Evolutionary conservation across 1,140 invertebrate species (phyloP).

Genomic region (Conus ventricosus): DNA sequence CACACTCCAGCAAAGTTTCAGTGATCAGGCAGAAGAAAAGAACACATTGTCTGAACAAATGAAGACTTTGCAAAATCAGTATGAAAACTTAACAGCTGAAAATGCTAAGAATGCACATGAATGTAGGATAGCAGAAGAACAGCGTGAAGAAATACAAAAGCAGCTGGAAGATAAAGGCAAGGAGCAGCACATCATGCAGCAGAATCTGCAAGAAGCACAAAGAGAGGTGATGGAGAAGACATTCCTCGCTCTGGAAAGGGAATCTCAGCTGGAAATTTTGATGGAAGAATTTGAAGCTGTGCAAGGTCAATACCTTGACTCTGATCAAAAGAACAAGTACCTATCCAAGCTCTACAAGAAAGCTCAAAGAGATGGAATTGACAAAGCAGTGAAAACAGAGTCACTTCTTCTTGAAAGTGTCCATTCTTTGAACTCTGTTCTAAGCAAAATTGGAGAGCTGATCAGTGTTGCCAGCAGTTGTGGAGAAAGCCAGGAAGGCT

Average conservation of each 20-base stretch:
- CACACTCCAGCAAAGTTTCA: neutral
- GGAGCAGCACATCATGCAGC: neutral
- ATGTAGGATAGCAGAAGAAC: neutral
- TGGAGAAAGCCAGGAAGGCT: neutral
- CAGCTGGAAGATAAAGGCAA: neutral
- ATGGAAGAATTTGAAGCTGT: conserved; percentile 29
- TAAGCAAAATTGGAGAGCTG: neutral
- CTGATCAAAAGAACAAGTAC: conserved; percentile 11
- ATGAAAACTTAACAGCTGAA: neutral
- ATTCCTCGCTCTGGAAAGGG: conserved; percentile 13
- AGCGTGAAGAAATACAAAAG: neutral
- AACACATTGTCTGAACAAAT: neutral
- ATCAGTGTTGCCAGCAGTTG: neutral
- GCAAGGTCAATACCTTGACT: conserved; percentile 5
- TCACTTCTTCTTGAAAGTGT: neutral
- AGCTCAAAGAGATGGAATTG: neutral
- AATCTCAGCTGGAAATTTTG: conserved; percentile 22
- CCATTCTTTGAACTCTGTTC: neutral
- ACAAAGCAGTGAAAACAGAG: neutral
- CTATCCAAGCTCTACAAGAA: conserved; percentile 18
- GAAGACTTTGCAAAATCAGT: conserved; percentile 1
- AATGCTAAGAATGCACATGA: neutral
- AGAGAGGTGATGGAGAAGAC: neutral
- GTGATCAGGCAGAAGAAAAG: conserved; percentile 10
- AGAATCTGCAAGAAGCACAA: conserved; percentile 3